Conservation (phyloP, 2,888 invertebrate species). For the Tiliacea aurago region DNA sequence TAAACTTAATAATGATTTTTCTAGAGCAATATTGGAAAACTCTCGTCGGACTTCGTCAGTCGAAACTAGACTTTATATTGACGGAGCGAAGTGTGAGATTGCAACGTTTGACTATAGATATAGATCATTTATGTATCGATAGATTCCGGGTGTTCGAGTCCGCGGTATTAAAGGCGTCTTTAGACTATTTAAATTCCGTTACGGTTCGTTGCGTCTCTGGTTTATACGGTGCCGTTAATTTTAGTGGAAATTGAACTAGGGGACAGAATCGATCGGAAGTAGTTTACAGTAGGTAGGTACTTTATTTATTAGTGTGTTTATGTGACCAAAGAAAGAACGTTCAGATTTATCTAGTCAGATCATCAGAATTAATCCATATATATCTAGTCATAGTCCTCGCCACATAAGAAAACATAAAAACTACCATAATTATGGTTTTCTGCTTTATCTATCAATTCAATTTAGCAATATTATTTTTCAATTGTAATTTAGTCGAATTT, state of each 20-base stretch:
- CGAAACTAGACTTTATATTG: conserved; percentile 59
- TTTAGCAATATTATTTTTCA: too few species aligned
- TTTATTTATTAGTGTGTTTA: conserved; percentile 26
- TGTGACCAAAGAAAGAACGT: background rate
- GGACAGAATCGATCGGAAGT: conserved; percentile 79
- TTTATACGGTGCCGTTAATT: conserved; percentile 90
- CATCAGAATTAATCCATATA: too few species aligned
- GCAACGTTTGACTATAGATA: conserved; percentile 59
- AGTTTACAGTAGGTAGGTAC: conserved; percentile 36
- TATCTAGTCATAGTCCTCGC: too few species aligned
- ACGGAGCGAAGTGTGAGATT: conserved; percentile 58
- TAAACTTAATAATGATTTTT: conserved; percentile 75
- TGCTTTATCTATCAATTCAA: too few species aligned
- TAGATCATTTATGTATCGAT: conserved; percentile 71
- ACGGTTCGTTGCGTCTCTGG: conserved; percentile 90
- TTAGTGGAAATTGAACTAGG: conserved; percentile 85
- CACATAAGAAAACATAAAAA: too few species aligned
- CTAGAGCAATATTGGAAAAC: conserved; percentile 71
- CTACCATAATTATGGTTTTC: too few species aligned
- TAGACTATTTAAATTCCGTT: conserved; percentile 90
- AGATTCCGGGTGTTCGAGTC: conserved; percentile 76
- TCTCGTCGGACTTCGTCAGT: conserved; percentile 19
- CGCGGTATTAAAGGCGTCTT: conserved; percentile 84
- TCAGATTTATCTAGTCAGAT: too few species aligned
- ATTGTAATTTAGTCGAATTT: too few species aligned